Base-by-base conservation (phyloP, 2,797 vertebrate species). In the Macropus fuliginosus region DNA sequence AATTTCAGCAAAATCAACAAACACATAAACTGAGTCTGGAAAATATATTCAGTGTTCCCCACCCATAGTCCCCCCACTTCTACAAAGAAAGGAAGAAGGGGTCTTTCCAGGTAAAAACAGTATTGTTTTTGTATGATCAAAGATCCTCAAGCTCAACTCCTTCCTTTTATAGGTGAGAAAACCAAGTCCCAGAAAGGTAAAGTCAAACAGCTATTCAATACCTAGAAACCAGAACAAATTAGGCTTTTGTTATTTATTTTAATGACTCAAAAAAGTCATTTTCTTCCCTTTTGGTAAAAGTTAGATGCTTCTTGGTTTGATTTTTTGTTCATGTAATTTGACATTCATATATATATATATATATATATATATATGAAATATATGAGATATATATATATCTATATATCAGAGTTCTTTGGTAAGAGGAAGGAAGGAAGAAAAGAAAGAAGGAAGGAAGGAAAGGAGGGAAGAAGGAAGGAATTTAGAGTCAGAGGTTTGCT, bases 241-340 rank as follows among this genome's bases (percentile, higher is more conserved):
- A 94, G 10, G 50, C 21, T 95, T 93, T 93, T 12, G 52, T 28
- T n/a, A 62, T 34, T 96, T 94, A 95, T 87, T 21, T 94, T 91
- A 93, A 56, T 96, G 59, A 91, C 93, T 93, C 93, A 29, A 62
- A 96, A 97, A 87, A 97, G 66, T 92, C 50, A 8, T 28, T 96
- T 59, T 55, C 56, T 92, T 81, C 90, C 59, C 89, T 52, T 96
- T 93, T 93, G 46, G 55, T 91, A 93, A 95, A 95, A 50, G 11
- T 92, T 29, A 90, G 50, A 92, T 54, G 66, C 29, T 34, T 46
- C 56, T 94, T 95, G 93, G 93, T 92, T 93, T 96, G 54, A 94
- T 27, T 94, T 87, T 59, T 95, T 91, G n/a, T 93, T 95, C 81
- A 95, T 56, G 40, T 91, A 57, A 93, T 92, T 66, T 94, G 56